Evolutionary conservation across 2,888 invertebrate genomes (phyloP), one percentile per base, ranked within the genome.

Genomic region (Drosophila bunnanda): DNA sequence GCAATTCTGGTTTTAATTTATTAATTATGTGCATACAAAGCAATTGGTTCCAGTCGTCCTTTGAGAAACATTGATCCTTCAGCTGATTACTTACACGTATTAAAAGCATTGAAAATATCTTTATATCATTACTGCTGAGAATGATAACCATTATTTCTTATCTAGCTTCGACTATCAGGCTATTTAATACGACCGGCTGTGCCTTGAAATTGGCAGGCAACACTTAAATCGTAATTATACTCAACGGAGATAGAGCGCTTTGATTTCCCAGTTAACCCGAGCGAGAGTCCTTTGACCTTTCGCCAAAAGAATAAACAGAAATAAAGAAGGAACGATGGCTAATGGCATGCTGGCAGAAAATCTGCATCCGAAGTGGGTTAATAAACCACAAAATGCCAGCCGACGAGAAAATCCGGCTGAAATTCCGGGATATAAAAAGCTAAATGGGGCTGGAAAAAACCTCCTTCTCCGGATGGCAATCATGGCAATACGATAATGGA

Each of bases 401-500:
- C 43, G 59, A 69, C 48, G 58, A 15, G 50, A 61, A 78, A 79
- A 57, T 54, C 61, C 59, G 64, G 39, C 64, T 55, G 66, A 76
- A 87, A 74, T 65, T 68, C 73, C 70, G 44, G 72, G 48, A 69
- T 77, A 73, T 75, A 81, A 72, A 75, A 69, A 67, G 77, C 58
- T 58, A 67, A 69, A 69, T 50, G 46, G 39, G 39, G 56, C 44
- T 71, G 41, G 61, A 58, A 13, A 22, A 43, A 25, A 25, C 25
- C 43, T 22, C 44, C 28, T n/a, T 50, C 71, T 46, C 58, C 67
- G 54, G 64, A 65, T 75, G 65, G 72, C 85, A 88, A 88, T 85
- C 89, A 79, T 59, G 65, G 73, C 86, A 88, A 89, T 81, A 84
- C 89, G 87, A 89, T 85, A 85, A 85, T 85, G 82, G 87, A 80